Evolutionary conservation across 2,888 invertebrate genomes (phyloP).

Genomic region (Amblyjoppa fuscipennis): DNA sequence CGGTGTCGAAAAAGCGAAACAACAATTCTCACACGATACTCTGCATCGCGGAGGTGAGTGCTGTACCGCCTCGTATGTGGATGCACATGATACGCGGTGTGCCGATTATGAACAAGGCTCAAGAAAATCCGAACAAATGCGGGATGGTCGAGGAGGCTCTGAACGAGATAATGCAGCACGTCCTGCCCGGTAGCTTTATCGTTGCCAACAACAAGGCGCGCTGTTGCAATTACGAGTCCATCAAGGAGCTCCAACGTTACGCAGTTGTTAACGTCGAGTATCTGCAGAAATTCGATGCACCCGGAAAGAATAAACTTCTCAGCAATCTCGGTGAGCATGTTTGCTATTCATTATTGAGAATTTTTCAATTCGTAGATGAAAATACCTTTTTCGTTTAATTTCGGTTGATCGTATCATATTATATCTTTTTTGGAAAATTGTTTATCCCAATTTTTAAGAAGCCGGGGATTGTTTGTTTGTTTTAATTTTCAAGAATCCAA

Average conservation of each 20-base stretch:
- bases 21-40: slow-evolving; percentile 88
- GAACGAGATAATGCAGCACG: slow-evolving; percentile 81
- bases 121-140: slow-evolving; percentile 73
- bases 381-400: neutral
- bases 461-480: too few species aligned
- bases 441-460: too few species aligned
- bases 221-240: slow-evolving; percentile 82
- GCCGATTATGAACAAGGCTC: slow-evolving; percentile 79
- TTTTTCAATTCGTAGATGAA: neutral
- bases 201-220: slow-evolving; percentile 83
- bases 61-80: slow-evolving; percentile 85
- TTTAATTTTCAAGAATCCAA: too few species aligned
- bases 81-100: slow-evolving; percentile 82
- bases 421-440: too few species aligned
- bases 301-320: slow-evolving; percentile 83
- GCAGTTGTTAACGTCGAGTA: slow-evolving; percentile 85
- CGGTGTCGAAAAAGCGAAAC: slow-evolving; percentile 85
- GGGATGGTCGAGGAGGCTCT: slow-evolving; percentile 83
- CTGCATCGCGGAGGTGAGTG: slow-evolving; percentile 88
- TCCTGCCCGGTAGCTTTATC: slow-evolving; percentile 83
- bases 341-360: neutral
- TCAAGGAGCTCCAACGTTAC: slow-evolving; percentile 81
- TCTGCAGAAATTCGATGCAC: slow-evolving; percentile 84
- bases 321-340: slow-evolving; percentile 83
- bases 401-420: too few species aligned